These are phyloP conservation scores for Arizona elegans DNA, from an alignment of 2,113 vertebrate genomes.

Conservation along the genomic window DNA sequence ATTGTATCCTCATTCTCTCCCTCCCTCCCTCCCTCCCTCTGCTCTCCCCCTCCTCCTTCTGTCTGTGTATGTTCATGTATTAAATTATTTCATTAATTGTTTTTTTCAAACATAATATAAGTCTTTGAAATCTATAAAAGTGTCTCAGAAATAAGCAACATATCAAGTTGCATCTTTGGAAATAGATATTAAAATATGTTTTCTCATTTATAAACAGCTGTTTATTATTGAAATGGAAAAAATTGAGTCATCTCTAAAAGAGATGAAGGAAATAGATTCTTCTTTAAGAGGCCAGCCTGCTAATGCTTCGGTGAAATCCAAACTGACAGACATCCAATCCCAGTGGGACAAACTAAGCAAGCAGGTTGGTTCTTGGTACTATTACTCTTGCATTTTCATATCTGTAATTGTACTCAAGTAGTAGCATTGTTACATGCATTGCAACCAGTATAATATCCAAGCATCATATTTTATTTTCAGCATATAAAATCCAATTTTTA, in stretches of 20 bases:
- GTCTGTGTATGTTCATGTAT: neutral
- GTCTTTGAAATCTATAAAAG: neutral
- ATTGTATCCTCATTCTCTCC: neutral
- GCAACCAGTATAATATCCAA: neutral
- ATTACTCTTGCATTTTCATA: neutral
- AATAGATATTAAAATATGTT: neutral
- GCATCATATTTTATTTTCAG: neutral
- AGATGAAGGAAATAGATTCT: slow-evolving; percentile 81
- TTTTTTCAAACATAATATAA: neutral
- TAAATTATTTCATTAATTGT: neutral
- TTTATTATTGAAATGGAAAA: slow-evolving; percentile 78
- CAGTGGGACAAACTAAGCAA: slow-evolving; percentile 84
- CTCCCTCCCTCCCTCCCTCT: too few relatives aligned
- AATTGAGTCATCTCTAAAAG: slow-evolving; percentile 81
- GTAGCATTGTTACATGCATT: neutral
- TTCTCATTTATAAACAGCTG: slow-evolving; percentile 66
- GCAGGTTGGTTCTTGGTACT: slow-evolving; percentile 72
- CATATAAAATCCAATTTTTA: neutral
- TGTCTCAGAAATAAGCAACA: neutral
- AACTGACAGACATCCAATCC: slow-evolving; percentile 70
- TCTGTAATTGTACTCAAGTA: neutral
- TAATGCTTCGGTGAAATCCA: slow-evolving; percentile 77
- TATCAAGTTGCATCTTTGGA: neutral
- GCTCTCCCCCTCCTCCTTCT: too few relatives aligned
- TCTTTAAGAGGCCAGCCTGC: slow-evolving; percentile 75